Evolutionary conservation across 2,797 vertebrate species (phyloP), one percentile per base, ranked within the genome.

Genomic region (Acanthurus tractus): DNA sequence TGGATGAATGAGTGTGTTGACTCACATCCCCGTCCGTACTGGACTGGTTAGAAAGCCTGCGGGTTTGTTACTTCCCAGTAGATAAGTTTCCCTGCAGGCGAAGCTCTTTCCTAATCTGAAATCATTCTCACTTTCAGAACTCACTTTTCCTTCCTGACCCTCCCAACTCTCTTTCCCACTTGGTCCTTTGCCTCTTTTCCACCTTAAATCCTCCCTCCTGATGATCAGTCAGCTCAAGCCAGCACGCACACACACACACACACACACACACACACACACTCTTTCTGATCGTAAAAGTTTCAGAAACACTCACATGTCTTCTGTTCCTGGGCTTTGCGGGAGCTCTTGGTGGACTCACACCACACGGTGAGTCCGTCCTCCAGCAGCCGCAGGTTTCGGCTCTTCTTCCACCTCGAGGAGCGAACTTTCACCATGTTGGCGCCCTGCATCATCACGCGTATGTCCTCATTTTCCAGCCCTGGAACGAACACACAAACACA

Each of bases 321-420:
- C 82, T 94, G 91, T 64, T 95, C 95, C 40, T 94, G 96, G 23
- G 94, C 87, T 62, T 85, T 96, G 36, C 92, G 63, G 36, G 95
- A 93, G 76, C 93, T 93, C 85, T 96, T 96, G 64, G 89, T 93
- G 74, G 97, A 94, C 90, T 99, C 96, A 4, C 96, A 98, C 96
- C 96, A 97, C 76, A 99, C 92, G 0, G 97, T 98, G 68, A 96
- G 90, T 3, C 97, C 96, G 0, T 99, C 98, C 79, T 98, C 97
- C 88, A 98, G 95, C 74, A 99, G 95, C 46, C 90, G 91, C 88
- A 97, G 95, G 70, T 84, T 86, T 14, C 98, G 94, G 78, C 94
- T 95, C 93, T 96, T 95, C 87, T 95, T 94, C 91, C 95, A 96
- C n/a, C 94, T 92, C 2, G 74, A 79, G 1, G 96, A 95, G 78